A percentile compares a stretch with the other conserved stretches of the same genome.
Conservation (phyloP, 2,797 vertebrate genomes). For the Psittacula derbiana region DNA sequence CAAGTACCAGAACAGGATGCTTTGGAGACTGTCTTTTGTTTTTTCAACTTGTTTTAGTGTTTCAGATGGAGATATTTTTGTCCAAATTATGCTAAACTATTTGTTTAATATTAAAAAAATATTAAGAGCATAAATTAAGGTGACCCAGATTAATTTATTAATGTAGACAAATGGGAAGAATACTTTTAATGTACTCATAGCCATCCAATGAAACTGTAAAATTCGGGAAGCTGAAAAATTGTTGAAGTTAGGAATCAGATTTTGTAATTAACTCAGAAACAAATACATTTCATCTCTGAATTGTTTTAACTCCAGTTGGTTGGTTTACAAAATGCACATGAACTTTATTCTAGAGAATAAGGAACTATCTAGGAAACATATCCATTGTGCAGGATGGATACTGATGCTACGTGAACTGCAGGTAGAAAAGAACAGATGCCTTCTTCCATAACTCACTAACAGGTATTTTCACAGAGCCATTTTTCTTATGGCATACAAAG, state of each 20-base stretch:
- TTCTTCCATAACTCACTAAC: neutral
- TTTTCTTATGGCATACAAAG: neutral
- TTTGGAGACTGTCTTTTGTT: neutral
- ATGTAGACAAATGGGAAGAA: neutral
- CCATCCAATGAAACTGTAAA: neutral
- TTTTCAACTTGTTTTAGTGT: neutral
- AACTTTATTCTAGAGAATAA: neutral
- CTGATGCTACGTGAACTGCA: neutral
- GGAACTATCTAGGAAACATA: neutral
- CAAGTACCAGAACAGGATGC: neutral
- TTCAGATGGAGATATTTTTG: neutral
- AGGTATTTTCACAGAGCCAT: neutral
- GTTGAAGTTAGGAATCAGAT: neutral
- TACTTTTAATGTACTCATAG: neutral
- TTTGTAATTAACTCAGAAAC: neutral
- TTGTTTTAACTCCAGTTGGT: neutral
- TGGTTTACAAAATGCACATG: neutral
- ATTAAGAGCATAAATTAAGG: neutral
- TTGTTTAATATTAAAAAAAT: neutral
- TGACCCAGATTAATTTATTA: neutral
- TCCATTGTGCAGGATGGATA: neutral
- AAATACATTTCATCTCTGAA: neutral
- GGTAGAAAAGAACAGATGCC: neutral
- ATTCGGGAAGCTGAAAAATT: neutral
- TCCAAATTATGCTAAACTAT: neutral